phyloP scores from a whole-genome alignment of 2,113 vertebrate species.

The Caracal caracal region DNA sequence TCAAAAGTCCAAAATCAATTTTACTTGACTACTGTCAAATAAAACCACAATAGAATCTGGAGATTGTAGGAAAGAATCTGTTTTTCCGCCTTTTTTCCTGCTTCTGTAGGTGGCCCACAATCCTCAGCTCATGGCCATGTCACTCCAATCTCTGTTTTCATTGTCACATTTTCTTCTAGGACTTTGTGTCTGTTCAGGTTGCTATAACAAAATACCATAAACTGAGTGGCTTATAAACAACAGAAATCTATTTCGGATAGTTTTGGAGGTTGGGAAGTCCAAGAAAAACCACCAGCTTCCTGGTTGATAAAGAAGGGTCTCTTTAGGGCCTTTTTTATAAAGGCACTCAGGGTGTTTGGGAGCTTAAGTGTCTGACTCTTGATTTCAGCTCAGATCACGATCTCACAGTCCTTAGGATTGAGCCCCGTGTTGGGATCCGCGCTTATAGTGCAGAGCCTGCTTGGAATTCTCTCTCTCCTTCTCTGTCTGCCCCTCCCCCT shows the following conservation, averaged over 20 bases:
- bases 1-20: background rate
- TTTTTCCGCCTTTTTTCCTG: background rate
- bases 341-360: background rate
- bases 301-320: background rate
- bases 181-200: background rate
- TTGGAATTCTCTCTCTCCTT: too few species aligned
- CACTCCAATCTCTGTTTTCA: background rate
- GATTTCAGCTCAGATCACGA: too few species aligned
- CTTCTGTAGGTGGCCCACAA: background rate
- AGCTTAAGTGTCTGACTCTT: too few species aligned
- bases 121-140: background rate
- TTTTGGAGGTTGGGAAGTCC: background rate
- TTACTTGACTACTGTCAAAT: background rate
- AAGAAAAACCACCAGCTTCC: background rate
- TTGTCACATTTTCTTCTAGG: background rate
- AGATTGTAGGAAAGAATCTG: background rate
- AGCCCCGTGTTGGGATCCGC: too few species aligned
- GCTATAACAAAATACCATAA: background rate
- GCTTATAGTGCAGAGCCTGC: too few species aligned
- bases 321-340: background rate
- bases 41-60: background rate
- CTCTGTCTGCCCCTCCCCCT: too few species aligned
- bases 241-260: background rate
- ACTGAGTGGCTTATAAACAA: background rate
- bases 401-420: too few species aligned